A percentile compares a stretch with the other conserved stretches of the same genome.
Conservation (phyloP, 37 sponge, comb jelly and placozoan species). For the Cliona cf. orientalis region DNA sequence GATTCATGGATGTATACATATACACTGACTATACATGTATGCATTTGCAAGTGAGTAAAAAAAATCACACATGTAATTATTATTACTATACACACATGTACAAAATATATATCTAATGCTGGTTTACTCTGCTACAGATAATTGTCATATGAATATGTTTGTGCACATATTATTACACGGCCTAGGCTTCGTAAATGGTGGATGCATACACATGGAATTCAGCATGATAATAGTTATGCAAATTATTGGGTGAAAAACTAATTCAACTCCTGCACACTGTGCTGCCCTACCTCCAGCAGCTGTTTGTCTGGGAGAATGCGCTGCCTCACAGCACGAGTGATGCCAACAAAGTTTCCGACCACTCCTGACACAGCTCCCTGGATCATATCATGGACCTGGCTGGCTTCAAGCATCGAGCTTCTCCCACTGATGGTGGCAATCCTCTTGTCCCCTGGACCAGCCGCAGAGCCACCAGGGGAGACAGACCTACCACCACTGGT, state of each 20-base stretch:
- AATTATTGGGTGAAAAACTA: neutral
- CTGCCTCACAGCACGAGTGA: conserved; percentile 54
- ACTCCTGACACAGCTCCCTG: conserved; percentile 25
- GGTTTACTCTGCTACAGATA: too few relatives aligned
- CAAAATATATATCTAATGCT: neutral
- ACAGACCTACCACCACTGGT: too few relatives aligned
- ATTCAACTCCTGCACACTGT: neutral
- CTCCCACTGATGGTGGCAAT: neutral
- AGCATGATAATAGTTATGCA: neutral
- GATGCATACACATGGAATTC: neutral
- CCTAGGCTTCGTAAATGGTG: neutral
- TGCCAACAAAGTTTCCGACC: conserved; percentile 27
- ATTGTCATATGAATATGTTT: too few relatives aligned
- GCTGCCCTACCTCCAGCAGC: conserved; percentile 26
- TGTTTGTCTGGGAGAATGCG: conserved; percentile 37
- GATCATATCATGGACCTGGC: neutral
- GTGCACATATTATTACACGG: too few relatives aligned
- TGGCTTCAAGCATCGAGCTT: neutral
- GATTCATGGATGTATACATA: too few relatives aligned
- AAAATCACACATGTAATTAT: too few relatives aligned
- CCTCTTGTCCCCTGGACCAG: neutral
- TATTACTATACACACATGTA: neutral
- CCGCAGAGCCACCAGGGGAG: too few relatives aligned
- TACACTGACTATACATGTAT: too few relatives aligned
- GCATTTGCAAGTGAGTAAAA: too few relatives aligned